phyloP scores from a whole-genome alignment of 1,140 invertebrate species.

The Drosophila kikkawai region DNA sequence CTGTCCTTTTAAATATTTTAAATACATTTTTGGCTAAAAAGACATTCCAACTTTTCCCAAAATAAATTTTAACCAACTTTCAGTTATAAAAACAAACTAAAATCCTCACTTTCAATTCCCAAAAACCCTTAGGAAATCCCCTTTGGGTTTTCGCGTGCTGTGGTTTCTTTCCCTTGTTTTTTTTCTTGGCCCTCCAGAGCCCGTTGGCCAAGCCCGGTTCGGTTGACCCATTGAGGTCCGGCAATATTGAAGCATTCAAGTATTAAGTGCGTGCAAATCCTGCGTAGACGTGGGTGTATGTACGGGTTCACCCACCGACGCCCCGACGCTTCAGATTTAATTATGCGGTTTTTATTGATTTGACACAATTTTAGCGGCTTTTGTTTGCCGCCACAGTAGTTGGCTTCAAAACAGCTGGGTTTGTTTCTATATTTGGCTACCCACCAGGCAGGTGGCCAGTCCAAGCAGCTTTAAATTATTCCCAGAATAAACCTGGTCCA shows the following conservation, averaged over 20 bases:
- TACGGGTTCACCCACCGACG: slow-evolving; percentile 37
- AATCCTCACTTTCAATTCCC: not conserved
- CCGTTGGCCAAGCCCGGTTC: slow-evolving; percentile 67
- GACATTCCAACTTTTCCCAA: not conserved
- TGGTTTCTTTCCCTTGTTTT: not conserved
- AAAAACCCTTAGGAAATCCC: slow-evolving; percentile 40
- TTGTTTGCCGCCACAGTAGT: slow-evolving; percentile 21
- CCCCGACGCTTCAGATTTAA: slow-evolving; percentile 73
- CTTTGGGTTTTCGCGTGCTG: slow-evolving; percentile 26
- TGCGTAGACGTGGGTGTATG: slow-evolving; percentile 54
- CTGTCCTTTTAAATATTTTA: not conserved
- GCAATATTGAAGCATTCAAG: slow-evolving; percentile 25
- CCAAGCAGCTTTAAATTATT: slow-evolving; percentile 39
- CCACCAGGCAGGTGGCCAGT: slow-evolving; percentile 24
- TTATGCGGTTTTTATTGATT: slow-evolving; percentile 84
- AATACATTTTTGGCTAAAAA: not conserved
- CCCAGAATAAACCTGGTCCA: slow-evolving; percentile 18
- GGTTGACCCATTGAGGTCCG: slow-evolving; percentile 63
- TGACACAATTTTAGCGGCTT: slow-evolving; percentile 81
- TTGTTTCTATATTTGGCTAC: slow-evolving; percentile 27
- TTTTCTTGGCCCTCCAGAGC: not conserved
- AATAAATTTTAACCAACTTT: not conserved
- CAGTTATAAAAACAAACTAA: not conserved
- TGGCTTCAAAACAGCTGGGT: slow-evolving; percentile 44
- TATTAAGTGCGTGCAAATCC: slow-evolving; percentile 47